A percentile compares a stretch with the other conserved stretches of the same genome.
Evolutionary conservation across 1,140 invertebrate species (phyloP).

Genomic region (Papilio machaon): DNA sequence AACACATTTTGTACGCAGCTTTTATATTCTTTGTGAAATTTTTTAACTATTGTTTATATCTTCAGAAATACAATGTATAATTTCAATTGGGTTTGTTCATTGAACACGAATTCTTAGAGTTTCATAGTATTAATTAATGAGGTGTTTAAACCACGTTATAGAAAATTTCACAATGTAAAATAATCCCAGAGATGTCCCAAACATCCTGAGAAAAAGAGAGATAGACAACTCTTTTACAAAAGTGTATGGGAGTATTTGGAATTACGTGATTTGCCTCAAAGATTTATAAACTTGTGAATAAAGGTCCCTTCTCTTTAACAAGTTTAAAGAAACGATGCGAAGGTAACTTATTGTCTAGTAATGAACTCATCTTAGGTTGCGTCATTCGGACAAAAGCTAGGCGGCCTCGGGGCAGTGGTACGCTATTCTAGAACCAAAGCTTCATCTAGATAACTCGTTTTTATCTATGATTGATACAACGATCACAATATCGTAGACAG

Average conservation of each 20-base stretch:
- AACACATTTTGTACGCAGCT: background rate
- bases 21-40: background rate
- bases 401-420: slow-evolving; percentile 43
- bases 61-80: background rate
- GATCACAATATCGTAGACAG: background rate
- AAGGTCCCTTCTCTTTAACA: slow-evolving; percentile 11
- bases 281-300: background rate
- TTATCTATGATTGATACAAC: background rate
- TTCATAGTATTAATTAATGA: background rate
- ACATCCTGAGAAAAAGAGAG: background rate
- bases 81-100: background rate
- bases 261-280: background rate
- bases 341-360: slow-evolving; percentile 52
- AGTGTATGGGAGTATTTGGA: background rate
- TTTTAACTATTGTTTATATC: background rate
- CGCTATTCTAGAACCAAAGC: background rate
- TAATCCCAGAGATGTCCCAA: background rate
- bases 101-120: background rate
- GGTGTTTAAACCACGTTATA: background rate
- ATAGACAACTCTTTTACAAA: background rate
- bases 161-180: background rate
- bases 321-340: slow-evolving; percentile 33
- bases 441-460: slow-evolving; percentile 12
- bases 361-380: slow-evolving; percentile 54
- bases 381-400: slow-evolving; percentile 47